A percentile compares a stretch with the other conserved stretches of the same genome.
Conservation (phyloP, 2,888 invertebrate genomes). For the Aphodius sticticus region DNA sequence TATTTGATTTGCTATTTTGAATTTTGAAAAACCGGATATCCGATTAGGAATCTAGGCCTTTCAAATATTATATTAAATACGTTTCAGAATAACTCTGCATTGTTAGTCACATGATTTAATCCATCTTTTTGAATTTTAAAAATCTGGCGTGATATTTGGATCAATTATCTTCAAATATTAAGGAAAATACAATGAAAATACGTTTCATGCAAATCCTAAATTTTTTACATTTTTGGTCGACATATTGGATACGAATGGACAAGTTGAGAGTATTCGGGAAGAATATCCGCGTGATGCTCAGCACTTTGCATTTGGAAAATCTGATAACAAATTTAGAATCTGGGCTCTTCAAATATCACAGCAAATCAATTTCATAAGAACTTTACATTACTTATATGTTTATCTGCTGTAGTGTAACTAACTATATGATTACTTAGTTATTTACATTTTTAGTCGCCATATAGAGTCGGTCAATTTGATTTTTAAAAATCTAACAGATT, state of each 20-base stretch:
- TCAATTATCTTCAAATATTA: too few relatives aligned
- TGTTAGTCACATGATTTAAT: not conserved
- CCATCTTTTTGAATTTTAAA: not conserved
- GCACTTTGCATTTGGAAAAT: too few relatives aligned
- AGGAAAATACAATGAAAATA: too few relatives aligned
- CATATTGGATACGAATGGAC: constrained; percentile 86
- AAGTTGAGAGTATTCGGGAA: constrained; percentile 97
- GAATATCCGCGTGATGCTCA: constrained; percentile 96
- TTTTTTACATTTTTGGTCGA: not conserved
- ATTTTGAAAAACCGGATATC: not conserved
- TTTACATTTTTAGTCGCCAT: not conserved
- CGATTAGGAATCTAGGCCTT: not conserved
- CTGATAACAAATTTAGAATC: too few relatives aligned
- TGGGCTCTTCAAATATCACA: too few relatives aligned
- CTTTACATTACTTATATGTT: too few relatives aligned
- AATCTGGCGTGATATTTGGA: too few relatives aligned
- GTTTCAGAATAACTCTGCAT: not conserved
- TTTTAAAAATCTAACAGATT: constrained; percentile 7
- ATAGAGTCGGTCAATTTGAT: not conserved
- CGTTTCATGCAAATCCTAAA: too few relatives aligned
- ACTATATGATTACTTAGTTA: too few relatives aligned
- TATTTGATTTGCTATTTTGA: not conserved
- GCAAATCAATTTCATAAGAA: too few relatives aligned
- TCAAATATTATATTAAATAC: too few relatives aligned
- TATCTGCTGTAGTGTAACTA: too few relatives aligned